Base-by-base conservation (phyloP, 23 tunicate genomes). In the Styela clava region DNA sequence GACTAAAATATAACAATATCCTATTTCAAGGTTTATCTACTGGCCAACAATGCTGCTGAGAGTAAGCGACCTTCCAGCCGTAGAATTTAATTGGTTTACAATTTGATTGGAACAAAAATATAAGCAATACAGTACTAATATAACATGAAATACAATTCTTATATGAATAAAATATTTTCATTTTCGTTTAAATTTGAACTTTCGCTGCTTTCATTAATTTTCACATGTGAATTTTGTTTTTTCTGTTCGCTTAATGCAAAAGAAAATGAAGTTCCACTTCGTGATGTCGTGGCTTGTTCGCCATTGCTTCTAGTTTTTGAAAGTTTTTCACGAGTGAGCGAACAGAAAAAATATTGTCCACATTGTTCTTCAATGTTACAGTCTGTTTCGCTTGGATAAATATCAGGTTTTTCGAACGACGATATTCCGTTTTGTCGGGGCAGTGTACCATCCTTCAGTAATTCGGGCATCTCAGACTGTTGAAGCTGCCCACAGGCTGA, bases 341-440 rank as follows among this genome's bases (percentile, higher is more conserved):
- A 25, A 29, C 71, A 67, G 62, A 76, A 44, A 51, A 76, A 76
- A 52, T 76, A 76, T 52, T 44, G 64, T 26, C 81, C 81, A 64
- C 81, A 76, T 76, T 76, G 62, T 56, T 25, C 81, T 0, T 35
- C 16, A 24, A 23, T 23, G 28, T 76, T 56, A 29, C 30, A 67
- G 71, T 67, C 71, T 25, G 16, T 29, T 67, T 24, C 64, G 0
- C 64, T 51, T 56, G 81, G 81, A 52, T 76, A 76, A n/a, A 76
- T 76, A 29, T 76, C 81, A 9, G 81, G 81, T 44, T 76, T 76
- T 24, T 76, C 81, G 27, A 52, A 27, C 19, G 44, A 32, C 25
- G 37, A 33, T 16, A n/a, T 31, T n/a, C 52, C 36, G 16, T 28
- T 36, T 1, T 52, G 33, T 22, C 24, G 52, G 0, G 81, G 65